phyloP scores from a whole-genome alignment of 2,113 vertebrate genomes.

The Hepsetus odoe region DNA sequence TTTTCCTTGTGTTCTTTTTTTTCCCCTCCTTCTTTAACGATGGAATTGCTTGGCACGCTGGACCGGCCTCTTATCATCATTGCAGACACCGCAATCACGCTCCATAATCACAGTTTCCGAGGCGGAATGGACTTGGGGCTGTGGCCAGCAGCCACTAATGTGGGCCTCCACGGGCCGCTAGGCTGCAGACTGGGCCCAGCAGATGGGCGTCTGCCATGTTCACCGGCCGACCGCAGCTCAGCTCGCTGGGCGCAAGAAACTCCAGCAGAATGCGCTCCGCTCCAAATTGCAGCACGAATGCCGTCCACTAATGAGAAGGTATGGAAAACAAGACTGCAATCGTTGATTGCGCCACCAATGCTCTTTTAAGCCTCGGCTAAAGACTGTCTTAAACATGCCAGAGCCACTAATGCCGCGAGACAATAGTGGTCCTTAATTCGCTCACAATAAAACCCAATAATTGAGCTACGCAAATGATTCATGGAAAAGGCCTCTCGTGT shows the following conservation, averaged over 20 bases:
- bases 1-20: conserved; percentile 66
- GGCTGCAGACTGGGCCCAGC: conserved; percentile 69
- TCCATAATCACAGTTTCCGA: conserved; percentile 79
- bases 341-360: conserved; percentile 39
- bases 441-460: conserved; percentile 4
- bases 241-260: conserved; percentile 57
- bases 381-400: conserved; percentile 28
- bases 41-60: conserved; percentile 71
- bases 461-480: conserved; percentile 17
- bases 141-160: conserved; percentile 74
- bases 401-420: not conserved
- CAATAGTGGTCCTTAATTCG: conserved; percentile 19
- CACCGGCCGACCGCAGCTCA: conserved; percentile 69
- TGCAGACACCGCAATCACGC: conserved; percentile 76
- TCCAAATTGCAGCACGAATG: conserved; percentile 34
- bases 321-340: conserved; percentile 42
- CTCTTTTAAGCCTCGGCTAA: conserved; percentile 27
- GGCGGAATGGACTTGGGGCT: conserved; percentile 74
- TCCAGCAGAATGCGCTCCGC: conserved; percentile 10
- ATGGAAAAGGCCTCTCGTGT: conserved; percentile 1
- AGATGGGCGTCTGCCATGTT: conserved; percentile 75
- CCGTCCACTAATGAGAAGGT: conserved; percentile 40
- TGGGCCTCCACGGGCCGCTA: conserved; percentile 70
- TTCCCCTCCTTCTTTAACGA: conserved; percentile 61
- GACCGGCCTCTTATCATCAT: conserved; percentile 72